Evolutionary conservation across 2,888 invertebrate genomes (phyloP).

Genomic region (Sinodicranocentrus sp.): DNA sequence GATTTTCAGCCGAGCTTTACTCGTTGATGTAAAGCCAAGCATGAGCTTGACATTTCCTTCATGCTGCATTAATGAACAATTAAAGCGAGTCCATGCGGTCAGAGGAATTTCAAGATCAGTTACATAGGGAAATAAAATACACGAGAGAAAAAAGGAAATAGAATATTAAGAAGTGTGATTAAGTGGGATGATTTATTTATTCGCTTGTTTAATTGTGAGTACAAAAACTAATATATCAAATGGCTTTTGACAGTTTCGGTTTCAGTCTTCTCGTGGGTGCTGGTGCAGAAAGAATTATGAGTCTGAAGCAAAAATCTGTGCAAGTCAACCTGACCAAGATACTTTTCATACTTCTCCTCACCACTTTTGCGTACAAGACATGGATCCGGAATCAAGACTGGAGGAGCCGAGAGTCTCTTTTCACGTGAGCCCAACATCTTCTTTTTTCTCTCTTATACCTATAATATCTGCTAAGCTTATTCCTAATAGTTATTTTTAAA

Average conservation of each 20-base stretch:
- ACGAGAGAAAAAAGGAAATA: slow-evolving; percentile 54
- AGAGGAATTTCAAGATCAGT: slow-evolving; percentile 53
- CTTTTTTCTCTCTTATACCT: not conserved
- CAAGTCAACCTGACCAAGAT: slow-evolving; percentile 81
- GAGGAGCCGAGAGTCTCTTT: slow-evolving; percentile 87
- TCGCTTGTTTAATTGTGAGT: slow-evolving; percentile 74
- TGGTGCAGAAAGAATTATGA: slow-evolving; percentile 82
- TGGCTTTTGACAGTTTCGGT: slow-evolving; percentile 83
- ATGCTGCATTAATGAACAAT: not conserved
- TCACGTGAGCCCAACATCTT: slow-evolving; percentile 82
- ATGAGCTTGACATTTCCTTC: too few relatives aligned
- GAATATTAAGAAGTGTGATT: slow-evolving; percentile 72
- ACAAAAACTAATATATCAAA: slow-evolving; percentile 74
- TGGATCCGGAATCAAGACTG: slow-evolving; percentile 87
- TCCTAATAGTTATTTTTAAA: too few relatives aligned
- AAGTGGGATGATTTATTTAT: slow-evolving; percentile 74
- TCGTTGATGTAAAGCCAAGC: too few relatives aligned
- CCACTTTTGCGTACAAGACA: slow-evolving; percentile 84
- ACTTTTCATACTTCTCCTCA: slow-evolving; percentile 80
- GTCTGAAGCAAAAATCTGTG: slow-evolving; percentile 74
- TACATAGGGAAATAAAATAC: too few relatives aligned
- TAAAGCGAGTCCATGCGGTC: slow-evolving; percentile 44
- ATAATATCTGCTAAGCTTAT: not conserved
- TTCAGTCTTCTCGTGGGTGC: slow-evolving; percentile 87
- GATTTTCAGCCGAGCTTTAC: too few relatives aligned